A percentile compares a stretch with the other conserved stretches of the same genome.
phyloP scores from a whole-genome alignment of 2,888 invertebrate genomes.

The Creontiades dilutus region DNA sequence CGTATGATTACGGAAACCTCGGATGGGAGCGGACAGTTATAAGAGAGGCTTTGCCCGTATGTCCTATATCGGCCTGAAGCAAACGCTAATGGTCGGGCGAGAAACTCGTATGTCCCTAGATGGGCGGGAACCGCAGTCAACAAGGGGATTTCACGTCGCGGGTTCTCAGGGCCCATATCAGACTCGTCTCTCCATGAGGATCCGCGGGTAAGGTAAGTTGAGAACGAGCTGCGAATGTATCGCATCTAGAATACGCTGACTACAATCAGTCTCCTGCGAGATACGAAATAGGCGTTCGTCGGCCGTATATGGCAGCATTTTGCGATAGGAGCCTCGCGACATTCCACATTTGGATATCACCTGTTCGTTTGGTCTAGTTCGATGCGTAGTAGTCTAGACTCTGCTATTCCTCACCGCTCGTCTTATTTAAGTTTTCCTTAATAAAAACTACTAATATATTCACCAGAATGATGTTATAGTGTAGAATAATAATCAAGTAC shows the following conservation, averaged over 20 bases:
- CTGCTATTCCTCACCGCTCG: too few species aligned
- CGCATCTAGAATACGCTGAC: conserved; percentile 27
- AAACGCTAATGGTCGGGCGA: conserved; percentile 18
- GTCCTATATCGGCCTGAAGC: conserved; percentile 1
- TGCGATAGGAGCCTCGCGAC: not conserved
- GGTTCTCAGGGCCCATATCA: conserved; percentile 28
- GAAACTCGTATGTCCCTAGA: conserved; percentile 21
- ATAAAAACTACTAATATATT: too few species aligned
- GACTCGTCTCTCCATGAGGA: not conserved
- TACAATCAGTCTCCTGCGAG: not conserved
- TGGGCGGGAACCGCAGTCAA: not conserved
- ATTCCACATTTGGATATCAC: not conserved
- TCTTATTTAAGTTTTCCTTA: too few species aligned
- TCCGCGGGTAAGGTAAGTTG: conserved; percentile 2
- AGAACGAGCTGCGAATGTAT: not conserved
- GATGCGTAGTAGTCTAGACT: not conserved
- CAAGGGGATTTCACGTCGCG: conserved; percentile 28
- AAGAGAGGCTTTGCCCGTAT: not conserved
- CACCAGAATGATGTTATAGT: too few species aligned
- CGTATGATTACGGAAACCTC: conserved; percentile 23
- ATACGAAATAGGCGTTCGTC: conserved; percentile 3
- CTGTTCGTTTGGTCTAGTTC: conserved; percentile 31
- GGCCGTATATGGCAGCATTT: conserved; percentile 19
- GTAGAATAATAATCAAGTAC: too few species aligned
- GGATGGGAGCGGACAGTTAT: conserved; percentile 6